phyloP scores from a whole-genome alignment of 2,888 invertebrate genomes.

The Ophioninae sp. region DNA sequence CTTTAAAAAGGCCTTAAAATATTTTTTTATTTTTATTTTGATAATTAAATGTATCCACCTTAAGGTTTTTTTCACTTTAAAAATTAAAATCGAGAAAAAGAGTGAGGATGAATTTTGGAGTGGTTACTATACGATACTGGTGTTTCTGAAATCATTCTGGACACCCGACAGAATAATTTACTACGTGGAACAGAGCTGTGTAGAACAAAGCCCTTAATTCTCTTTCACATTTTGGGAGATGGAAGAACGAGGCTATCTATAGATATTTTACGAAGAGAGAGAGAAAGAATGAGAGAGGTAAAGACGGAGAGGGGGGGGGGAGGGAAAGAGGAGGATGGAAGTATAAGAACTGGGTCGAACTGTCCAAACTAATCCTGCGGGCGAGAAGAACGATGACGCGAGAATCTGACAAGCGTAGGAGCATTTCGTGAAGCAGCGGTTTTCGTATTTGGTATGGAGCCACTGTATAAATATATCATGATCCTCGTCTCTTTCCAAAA shows the following conservation, averaged over 20 bases:
- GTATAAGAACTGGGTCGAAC: conserved; percentile 59
- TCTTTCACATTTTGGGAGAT: conserved; percentile 52
- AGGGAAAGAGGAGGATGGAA: conserved; percentile 48
- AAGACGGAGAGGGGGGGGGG: conserved; percentile 42
- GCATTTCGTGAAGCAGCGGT: conserved; percentile 40
- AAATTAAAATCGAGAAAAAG: too few species aligned
- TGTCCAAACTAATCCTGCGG: conserved; percentile 61
- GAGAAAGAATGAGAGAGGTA: conserved; percentile 47
- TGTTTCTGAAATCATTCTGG: conserved; percentile 40
- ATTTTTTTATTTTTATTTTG: too few species aligned
- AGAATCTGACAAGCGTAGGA: conserved; percentile 54
- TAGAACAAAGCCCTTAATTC: conserved; percentile 50
- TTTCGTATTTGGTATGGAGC: conserved; percentile 45
- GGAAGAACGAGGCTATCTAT: conserved; percentile 12
- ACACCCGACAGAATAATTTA: conserved; percentile 40
- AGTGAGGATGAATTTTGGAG: too few species aligned
- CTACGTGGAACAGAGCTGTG: conserved; percentile 18
- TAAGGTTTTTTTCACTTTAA: too few species aligned
- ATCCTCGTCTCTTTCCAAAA: conserved; percentile 24
- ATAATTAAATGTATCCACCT: too few species aligned
- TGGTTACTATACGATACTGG: conserved; percentile 47
- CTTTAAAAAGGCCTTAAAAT: too few species aligned
- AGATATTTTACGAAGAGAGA: conserved; percentile 39
- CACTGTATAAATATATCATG: not conserved
- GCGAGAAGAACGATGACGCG: conserved; percentile 56